A percentile compares a stretch with the other conserved stretches of the same genome.
Conservation (phyloP, 2,797 vertebrate genomes). For the Danio choprae region DNA sequence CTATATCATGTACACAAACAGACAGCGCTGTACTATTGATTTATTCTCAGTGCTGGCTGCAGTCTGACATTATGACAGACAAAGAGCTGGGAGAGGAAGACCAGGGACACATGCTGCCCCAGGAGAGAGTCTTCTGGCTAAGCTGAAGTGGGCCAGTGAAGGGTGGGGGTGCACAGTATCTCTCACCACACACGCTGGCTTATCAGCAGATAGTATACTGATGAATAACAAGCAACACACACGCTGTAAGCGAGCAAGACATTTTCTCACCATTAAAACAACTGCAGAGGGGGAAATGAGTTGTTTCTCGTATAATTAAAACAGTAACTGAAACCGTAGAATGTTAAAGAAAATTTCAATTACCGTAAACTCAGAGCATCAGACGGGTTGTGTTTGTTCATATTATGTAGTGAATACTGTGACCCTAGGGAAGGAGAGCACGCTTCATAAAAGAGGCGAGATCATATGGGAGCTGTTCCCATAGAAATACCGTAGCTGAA, state of each 20-base stretch:
- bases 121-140: constrained; percentile 26
- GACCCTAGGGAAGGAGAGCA: constrained; percentile 18
- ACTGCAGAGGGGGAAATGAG: neutral
- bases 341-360: neutral
- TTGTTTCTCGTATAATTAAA: neutral
- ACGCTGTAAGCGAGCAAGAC: neutral
- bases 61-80: constrained; percentile 40
- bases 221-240: constrained; percentile 55
- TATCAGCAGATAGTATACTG: constrained; percentile 64
- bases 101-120: constrained; percentile 32
- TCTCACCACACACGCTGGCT: constrained; percentile 58
- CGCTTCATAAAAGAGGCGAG: constrained; percentile 30
- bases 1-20: constrained; percentile 4
- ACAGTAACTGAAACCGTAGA: neutral
- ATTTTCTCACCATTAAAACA: neutral
- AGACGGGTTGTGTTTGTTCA: neutral
- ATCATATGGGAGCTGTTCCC: constrained; percentile 40
- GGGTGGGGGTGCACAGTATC: constrained; percentile 57
- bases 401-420: constrained; percentile 12
- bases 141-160: constrained; percentile 18
- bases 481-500: constrained; percentile 29
- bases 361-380: neutral
- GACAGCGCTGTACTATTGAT: constrained; percentile 27
- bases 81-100: constrained; percentile 24
- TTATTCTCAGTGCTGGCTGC: constrained; percentile 14